These are phyloP conservation scores for Diachasmimorpha longicaudata DNA, from an alignment of 1,140 invertebrate species.

Conservation along the genomic window DNA sequence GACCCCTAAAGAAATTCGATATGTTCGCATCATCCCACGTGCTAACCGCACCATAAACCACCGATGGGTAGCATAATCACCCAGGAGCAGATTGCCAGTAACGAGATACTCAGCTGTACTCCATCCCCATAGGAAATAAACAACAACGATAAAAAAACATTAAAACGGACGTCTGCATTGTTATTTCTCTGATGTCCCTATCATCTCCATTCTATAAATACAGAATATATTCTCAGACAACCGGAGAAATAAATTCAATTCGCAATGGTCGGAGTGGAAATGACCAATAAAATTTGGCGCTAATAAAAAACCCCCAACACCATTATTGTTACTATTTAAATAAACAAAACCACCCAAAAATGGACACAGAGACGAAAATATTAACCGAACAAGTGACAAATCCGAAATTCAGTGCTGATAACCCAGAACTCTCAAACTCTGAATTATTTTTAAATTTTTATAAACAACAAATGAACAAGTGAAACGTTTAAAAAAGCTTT, in stretches of 20 bases:
- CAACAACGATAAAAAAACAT: slow-evolving; percentile 18
- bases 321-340: not conserved
- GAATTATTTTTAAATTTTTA: too few relatives aligned
- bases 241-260: not conserved
- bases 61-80: too few relatives aligned
- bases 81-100: not conserved
- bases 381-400: too few relatives aligned
- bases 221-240: not conserved
- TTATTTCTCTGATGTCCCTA: not conserved
- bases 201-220: not conserved
- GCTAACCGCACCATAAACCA: too few relatives aligned
- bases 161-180: slow-evolving; percentile 12
- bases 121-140: not conserved
- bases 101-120: slow-evolving; percentile 12
- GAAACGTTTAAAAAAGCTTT: not conserved
- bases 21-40: too few relatives aligned
- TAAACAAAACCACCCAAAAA: not conserved
- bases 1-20: too few relatives aligned
- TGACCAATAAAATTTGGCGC: too few relatives aligned
- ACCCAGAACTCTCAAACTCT: too few relatives aligned
- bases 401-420: not conserved
- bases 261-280: too few relatives aligned
- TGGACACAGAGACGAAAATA: too few relatives aligned
- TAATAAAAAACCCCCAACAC: too few relatives aligned
- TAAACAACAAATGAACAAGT: too few relatives aligned